These are phyloP conservation scores for Vultur gryphus DNA, from an alignment of 2,797 vertebrate species.

Conservation along the genomic window DNA sequence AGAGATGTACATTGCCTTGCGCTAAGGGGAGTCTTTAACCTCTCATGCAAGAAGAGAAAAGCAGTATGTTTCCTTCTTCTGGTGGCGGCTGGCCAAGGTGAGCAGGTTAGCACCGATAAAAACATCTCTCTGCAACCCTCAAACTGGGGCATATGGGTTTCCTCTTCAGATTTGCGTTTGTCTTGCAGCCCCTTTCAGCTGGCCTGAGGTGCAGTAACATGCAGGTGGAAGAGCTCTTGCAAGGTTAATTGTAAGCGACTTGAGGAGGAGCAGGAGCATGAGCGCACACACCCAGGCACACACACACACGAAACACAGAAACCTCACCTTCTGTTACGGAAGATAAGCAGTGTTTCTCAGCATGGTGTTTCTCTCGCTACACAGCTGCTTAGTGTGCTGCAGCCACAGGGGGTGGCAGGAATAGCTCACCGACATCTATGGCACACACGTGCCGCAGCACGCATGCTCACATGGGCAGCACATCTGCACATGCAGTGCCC, in stretches of 20 bases:
- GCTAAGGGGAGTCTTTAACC: neutral
- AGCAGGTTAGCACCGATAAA: neutral
- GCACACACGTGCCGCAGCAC: accelerated
- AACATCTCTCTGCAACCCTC: neutral
- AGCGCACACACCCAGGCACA: no score
- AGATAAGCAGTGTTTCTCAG: accelerated
- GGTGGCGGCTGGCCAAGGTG: neutral
- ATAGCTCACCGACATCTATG: accelerated
- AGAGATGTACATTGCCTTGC: neutral
- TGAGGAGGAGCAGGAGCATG: neutral
- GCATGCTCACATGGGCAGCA: neutral
- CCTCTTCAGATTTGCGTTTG: neutral
- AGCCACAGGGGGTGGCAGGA: neutral
- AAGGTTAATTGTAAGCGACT: neutral
- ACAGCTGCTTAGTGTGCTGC: neutral
- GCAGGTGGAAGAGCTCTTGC: neutral
- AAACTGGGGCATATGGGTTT: neutral
- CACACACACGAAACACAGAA: neutral
- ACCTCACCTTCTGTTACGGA: neutral
- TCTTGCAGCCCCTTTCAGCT: neutral
- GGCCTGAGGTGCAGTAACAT: neutral
- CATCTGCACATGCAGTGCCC: neutral
- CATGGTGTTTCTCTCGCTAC: neutral
- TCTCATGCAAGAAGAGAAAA: neutral
- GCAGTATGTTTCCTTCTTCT: slow-evolving; percentile 8